Evolutionary conservation across 2,797 vertebrate genomes (phyloP).

Genomic region (Dipus sagitta): DNA sequence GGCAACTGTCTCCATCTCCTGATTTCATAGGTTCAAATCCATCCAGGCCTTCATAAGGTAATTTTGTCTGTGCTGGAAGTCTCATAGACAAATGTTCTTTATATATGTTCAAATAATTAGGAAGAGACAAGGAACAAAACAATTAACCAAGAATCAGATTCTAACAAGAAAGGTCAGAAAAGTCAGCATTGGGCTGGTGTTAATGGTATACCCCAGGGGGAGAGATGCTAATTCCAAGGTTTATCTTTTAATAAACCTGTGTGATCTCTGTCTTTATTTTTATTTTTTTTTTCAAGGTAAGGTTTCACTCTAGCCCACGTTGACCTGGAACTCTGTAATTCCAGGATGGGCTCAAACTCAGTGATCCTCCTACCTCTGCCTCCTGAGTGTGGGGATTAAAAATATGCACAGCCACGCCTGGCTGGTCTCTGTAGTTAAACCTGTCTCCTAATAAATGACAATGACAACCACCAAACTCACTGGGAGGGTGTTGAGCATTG

Average conservation of each 20-base stretch:
- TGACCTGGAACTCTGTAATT: no score
- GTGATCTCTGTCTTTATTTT: no score
- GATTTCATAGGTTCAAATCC: conserved; percentile 5
- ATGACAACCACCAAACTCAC: conserved; percentile 56
- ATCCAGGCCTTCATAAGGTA: not conserved
- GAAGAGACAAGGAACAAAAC: conserved; percentile 24
- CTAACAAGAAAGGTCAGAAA: not conserved
- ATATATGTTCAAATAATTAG: conserved; percentile 17
- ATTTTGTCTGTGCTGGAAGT: not conserved
- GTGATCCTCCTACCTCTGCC: no score
- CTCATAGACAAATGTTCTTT: conserved; percentile 37
- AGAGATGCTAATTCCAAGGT: not conserved
- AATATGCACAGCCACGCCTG: not conserved
- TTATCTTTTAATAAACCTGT: conserved; percentile 6
- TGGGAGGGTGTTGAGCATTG: not conserved
- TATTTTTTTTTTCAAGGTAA: no score
- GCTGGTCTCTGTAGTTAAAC: not conserved
- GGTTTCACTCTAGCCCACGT: no score
- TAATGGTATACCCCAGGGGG: not conserved
- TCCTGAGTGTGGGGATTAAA: no score
- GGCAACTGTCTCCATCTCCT: not conserved
- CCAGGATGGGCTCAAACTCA: no score
- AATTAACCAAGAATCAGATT: conserved; percentile 39
- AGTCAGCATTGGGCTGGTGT: not conserved
- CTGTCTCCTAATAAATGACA: conserved; percentile 18